Conservation (phyloP, 2,888 invertebrate genomes). For the Philonicus albiceps region DNA sequence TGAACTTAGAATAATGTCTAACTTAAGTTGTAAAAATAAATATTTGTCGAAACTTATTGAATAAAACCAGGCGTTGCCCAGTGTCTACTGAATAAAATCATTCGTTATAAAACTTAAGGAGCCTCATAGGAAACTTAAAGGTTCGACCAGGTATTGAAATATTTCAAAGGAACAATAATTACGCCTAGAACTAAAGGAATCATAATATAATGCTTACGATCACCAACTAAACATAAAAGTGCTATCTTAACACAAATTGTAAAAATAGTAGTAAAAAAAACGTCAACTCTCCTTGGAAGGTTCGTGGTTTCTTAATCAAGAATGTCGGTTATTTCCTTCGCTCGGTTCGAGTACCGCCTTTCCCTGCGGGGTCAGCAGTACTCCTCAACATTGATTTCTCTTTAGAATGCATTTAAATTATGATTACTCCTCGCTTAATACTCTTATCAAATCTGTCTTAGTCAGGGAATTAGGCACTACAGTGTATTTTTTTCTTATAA, state of each 20-base stretch:
- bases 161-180: constrained; percentile 50
- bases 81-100: neutral
- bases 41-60: neutral
- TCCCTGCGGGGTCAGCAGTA: neutral
- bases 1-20: neutral
- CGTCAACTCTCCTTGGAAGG: constrained; percentile 35
- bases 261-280: neutral
- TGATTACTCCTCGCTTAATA: constrained; percentile 50
- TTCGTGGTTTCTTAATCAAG: constrained; percentile 9
- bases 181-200: constrained; percentile 43
- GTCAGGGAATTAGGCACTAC: constrained; percentile 55
- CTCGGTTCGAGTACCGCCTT: neutral
- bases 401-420: constrained; percentile 50
- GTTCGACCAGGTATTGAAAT: constrained; percentile 42
- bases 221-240: constrained; percentile 10
- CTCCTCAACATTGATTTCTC: neutral
- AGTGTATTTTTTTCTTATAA: constrained; percentile 51
- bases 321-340: neutral
- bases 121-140: constrained; percentile 63
- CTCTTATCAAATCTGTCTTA: constrained; percentile 48
- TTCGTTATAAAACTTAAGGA: constrained; percentile 52
- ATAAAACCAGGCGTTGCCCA: neutral
- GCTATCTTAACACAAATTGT: neutral
- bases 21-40: constrained; percentile 11
- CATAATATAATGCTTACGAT: constrained; percentile 16